Base-by-base conservation (phyloP, 2,888 invertebrate genomes). In the Dendrolimus pini region DNA sequence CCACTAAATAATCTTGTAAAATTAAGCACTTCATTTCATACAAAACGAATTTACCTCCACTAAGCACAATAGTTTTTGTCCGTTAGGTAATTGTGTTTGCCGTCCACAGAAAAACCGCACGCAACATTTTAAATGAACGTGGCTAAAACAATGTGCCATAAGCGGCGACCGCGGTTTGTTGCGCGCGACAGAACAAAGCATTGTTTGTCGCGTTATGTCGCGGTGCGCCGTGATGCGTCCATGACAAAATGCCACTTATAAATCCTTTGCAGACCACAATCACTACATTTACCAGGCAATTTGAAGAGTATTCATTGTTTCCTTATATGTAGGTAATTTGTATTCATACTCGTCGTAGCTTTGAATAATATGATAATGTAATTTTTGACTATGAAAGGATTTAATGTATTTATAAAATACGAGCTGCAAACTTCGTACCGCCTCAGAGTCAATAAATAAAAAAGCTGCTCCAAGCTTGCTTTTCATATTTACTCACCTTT, bases 141-240 rank as follows among this genome's bases (percentile, higher is more conserved):
- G 65, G 68, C 64, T 67, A 69, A 75, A 76, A 78, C 72, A 75
- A 75, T 75, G 71, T 67, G 69, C 71, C 69, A 71, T 74, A 72
- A 72, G 67, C 69, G 70, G 70, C 62, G 56, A 57, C 60, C 60
- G 66, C 62, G 66, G 68, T 65, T 60, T 60, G 64, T 59, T 66
- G 65, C 60, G 69, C 65, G 65, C 61, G 59, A 47, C 64, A 60
- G 62, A 70, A 69, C 68, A 72, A 70, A 66, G 66, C 67, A 62
- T 68, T 68, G 66, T 69, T 65, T 66, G 63, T 67, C 59, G 62
- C 61, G 59, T 60, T 61, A 59, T 58, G 58, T 61, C 57, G 59
- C 55, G 59, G 59, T 54, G 59, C 64, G 58, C 64, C 65, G 65
- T 69, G 63, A 62, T 67, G 61, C 61, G 61, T 58, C 62, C 58